A percentile compares a stretch with the other conserved stretches of the same genome.
These are phyloP conservation scores for Antechinus stuartii DNA, from an alignment of 2,113 vertebrate species.

Conservation along the genomic window DNA sequence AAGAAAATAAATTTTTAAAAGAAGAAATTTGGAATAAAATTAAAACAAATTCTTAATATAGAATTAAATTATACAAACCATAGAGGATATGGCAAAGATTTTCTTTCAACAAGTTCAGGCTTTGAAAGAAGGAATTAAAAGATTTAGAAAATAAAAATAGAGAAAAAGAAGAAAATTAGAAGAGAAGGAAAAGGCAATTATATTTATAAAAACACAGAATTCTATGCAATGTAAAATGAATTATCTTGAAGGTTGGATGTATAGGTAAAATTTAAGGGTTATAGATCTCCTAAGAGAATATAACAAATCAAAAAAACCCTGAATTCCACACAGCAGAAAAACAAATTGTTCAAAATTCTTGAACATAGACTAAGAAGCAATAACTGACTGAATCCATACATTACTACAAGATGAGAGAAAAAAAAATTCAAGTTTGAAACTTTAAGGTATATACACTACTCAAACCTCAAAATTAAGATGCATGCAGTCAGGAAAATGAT, in stretches of 20 bases:
- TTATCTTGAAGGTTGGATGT: too few relatives aligned
- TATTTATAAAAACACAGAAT: background rate
- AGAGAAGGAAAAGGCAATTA: background rate
- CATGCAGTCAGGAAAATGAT: background rate
- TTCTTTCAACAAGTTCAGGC: background rate
- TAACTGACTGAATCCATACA: background rate
- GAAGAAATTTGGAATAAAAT: background rate
- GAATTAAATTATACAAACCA: background rate
- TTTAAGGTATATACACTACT: background rate
- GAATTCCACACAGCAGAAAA: background rate
- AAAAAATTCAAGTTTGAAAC: background rate
- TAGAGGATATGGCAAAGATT: background rate
- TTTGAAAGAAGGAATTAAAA: background rate
- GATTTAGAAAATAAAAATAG: background rate
- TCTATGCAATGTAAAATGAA: too few relatives aligned
- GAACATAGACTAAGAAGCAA: background rate
- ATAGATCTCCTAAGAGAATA: background rate
- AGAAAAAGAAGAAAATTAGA: background rate
- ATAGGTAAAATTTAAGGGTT: background rate
- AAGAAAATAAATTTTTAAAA: background rate
- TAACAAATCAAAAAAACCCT: background rate
- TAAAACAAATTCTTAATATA: background rate
- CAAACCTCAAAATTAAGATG: background rate
- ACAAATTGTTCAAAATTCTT: background rate
- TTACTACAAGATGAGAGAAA: background rate